Evolutionary conservation across 2,888 invertebrate species (phyloP).

Genomic region (Pterostichus niger): DNA sequence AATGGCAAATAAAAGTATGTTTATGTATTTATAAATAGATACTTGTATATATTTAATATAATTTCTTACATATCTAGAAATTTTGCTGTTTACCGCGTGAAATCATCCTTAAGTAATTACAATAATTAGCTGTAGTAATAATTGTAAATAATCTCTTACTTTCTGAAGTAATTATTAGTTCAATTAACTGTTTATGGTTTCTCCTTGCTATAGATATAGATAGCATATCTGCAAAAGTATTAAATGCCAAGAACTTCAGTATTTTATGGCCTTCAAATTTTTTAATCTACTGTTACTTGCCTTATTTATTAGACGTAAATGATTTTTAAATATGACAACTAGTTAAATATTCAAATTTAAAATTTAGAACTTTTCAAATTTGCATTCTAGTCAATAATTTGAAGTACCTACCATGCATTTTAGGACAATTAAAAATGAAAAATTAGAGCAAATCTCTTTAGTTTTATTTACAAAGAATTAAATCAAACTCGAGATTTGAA

Average conservation of each 20-base stretch:
- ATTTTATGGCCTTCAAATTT: no score
- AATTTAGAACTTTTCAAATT: no score
- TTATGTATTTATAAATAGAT: not conserved
- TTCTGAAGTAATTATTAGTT: conserved; percentile 38
- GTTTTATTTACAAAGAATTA: no score
- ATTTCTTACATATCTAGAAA: not conserved
- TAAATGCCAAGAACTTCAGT: not conserved
- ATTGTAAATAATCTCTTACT: conserved; percentile 27
- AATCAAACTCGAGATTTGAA: not conserved
- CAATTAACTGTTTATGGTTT: conserved; percentile 28
- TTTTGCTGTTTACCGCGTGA: conserved; percentile 17
- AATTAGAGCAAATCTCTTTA: not conserved
- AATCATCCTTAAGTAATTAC: conserved; percentile 34
- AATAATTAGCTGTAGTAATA: not conserved
- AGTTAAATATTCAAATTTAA: no score
- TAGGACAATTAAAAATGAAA: not conserved
- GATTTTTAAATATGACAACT: no score
- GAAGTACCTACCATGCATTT: not conserved
- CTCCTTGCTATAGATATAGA: conserved; percentile 6
- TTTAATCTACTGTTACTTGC: no score
- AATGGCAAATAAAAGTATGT: not conserved
- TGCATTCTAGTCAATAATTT: no score
- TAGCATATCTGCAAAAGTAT: not conserved
- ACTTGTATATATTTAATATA: not conserved
- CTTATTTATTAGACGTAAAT: no score